These are phyloP conservation scores for Macquaria australasica DNA, from an alignment of 2,113 vertebrate genomes.

Conservation along the genomic window DNA sequence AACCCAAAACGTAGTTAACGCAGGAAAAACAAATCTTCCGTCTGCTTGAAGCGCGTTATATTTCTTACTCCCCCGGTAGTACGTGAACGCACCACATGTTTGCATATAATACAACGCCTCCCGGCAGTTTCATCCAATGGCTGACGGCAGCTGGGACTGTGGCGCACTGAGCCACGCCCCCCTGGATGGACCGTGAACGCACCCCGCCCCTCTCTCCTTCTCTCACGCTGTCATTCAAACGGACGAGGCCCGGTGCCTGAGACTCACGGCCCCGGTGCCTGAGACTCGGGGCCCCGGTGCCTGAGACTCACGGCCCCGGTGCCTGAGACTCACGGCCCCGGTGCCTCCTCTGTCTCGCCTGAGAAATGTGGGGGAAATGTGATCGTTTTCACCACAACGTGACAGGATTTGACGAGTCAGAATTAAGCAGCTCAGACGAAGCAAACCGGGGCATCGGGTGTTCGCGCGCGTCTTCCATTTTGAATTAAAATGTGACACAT, in stretches of 20 bases:
- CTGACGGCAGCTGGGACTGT: neutral
- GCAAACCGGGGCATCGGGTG: neutral
- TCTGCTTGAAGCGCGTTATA: too few relatives aligned
- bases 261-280: too few relatives aligned
- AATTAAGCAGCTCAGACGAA: conserved; percentile 2
- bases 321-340: too few relatives aligned
- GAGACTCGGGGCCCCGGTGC: too few relatives aligned
- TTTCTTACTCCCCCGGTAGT: too few relatives aligned
- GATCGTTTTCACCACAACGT: conserved; percentile 2
- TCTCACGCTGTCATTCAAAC: conserved; percentile 77
- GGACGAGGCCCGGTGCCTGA: too few relatives aligned
- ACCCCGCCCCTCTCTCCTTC: conserved; percentile 40
- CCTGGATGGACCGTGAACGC: conserved; percentile 15
- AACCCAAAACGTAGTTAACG: neutral
- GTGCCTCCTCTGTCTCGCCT: neutral
- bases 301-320: too few relatives aligned
- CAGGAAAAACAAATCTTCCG: too few relatives aligned
- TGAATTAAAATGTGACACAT: neutral
- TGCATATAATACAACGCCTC: conserved; percentile 33
- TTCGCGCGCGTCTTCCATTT: neutral
- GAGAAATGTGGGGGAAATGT: neutral
- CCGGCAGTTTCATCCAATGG: conserved; percentile 55
- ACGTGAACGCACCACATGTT: conserved; percentile 22
- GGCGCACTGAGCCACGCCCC: conserved; percentile 25
- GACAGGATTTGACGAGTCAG: neutral